Evolutionary conservation across 2,113 vertebrate genomes (phyloP).

Genomic region (Gambusia affinis): DNA sequence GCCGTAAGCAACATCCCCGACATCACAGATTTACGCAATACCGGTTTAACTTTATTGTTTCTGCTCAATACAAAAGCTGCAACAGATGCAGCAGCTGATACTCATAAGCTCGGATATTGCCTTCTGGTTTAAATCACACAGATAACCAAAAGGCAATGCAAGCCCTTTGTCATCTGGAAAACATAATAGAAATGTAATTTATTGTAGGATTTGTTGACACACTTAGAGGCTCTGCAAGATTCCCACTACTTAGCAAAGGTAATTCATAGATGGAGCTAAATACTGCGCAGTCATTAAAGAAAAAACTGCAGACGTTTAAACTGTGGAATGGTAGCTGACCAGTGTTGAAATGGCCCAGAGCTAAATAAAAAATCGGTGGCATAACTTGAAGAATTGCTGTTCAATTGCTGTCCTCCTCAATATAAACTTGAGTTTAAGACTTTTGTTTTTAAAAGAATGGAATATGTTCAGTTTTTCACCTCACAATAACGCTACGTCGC

Average conservation of each 20-base stretch:
- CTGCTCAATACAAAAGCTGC: slow-evolving; percentile 24
- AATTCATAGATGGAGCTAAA: not conserved
- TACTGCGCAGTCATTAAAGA: no score
- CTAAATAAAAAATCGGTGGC: no score
- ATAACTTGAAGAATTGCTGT: no score
- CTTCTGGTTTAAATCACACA: slow-evolving; percentile 16
- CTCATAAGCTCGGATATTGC: slow-evolving; percentile 38
- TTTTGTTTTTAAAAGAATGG: no score
- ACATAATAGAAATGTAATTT: not conserved
- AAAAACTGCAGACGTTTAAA: no score
- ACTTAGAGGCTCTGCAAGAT: not conserved
- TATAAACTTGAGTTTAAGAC: no score
- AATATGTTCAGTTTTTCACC: no score
- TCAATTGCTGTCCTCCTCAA: no score
- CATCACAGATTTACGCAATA: slow-evolving; percentile 24
- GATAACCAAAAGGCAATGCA: slow-evolving; percentile 17
- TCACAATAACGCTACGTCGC: no score
- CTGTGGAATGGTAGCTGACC: no score
- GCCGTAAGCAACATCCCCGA: slow-evolving; percentile 8
- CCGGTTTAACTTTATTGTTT: slow-evolving; percentile 28
- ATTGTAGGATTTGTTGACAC: not conserved
- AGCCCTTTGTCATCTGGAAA: slow-evolving; percentile 18
- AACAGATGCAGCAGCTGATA: slow-evolving; percentile 37
- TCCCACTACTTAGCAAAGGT: not conserved
- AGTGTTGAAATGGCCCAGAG: no score